These are phyloP conservation scores for Drosophila lacicola DNA, from an alignment of 2,888 invertebrate genomes.

Conservation along the genomic window DNA sequence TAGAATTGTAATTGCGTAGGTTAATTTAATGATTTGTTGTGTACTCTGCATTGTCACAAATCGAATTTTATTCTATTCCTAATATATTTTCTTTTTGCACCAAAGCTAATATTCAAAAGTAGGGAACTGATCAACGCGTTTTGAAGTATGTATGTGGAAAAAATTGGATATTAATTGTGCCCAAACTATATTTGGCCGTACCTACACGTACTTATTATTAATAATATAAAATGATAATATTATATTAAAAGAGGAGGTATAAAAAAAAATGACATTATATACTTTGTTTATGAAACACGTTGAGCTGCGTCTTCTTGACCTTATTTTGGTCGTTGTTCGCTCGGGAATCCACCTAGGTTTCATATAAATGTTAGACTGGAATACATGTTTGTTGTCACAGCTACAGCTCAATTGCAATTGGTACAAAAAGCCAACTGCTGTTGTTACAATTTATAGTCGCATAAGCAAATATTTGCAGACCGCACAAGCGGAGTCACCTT, in stretches of 20 bases:
- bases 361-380: constrained; percentile 12
- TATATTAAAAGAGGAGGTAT: background rate
- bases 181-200: too few species aligned
- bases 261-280: too few species aligned
- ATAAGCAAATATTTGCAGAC: constrained; percentile 37
- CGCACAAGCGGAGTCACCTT: constrained; percentile 29
- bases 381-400: constrained; percentile 19
- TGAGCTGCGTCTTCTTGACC: constrained; percentile 29
- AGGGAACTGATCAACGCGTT: too few species aligned
- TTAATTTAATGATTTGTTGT: too few species aligned
- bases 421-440: constrained; percentile 40
- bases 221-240: too few species aligned
- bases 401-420: constrained; percentile 29
- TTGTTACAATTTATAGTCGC: constrained; percentile 46
- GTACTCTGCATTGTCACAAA: too few species aligned
- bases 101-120: background rate
- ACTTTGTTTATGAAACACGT: too few species aligned
- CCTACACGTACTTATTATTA: too few species aligned
- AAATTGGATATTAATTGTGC: background rate
- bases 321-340: constrained; percentile 19
- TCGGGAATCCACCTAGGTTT: background rate
- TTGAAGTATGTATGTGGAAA: background rate
- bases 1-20: too few species aligned
- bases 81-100: too few species aligned
- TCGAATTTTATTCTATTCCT: too few species aligned